Evolutionary conservation across 1,140 invertebrate species (phyloP), one percentile per base, ranked within the genome.

Genomic region (Lepidurus apus): DNA sequence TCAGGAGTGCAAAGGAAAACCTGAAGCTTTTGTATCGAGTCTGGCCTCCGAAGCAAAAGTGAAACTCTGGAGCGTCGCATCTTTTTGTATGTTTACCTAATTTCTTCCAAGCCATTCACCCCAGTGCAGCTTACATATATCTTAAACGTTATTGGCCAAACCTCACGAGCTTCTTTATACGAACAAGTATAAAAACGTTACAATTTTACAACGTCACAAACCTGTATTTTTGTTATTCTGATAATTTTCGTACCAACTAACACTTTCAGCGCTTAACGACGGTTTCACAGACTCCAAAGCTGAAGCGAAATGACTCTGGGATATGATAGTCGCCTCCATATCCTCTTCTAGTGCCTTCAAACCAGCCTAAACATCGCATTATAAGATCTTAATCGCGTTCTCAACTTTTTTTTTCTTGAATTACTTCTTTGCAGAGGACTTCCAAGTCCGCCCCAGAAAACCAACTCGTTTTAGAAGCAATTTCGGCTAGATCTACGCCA

Each of bases 391-490:
- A 45, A 77, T 9, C 2, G 17, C 65, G 42, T 53, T 21, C 17
- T 24, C 2, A 9, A 5, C 53, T 34, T 53, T 42, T 78, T 43
- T 47, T 42, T 42, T 79, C 8, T 26, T 82, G 81, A 80, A 82
- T 82, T 82, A 89, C 89, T 85, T 93, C 91, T 80, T 89, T 89
- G 82, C 91, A 92, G 0, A 94, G 82, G 82, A 89, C 89, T 78
- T 90, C 87, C 65, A 93, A 83, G 84, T 95, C 93, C 21, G 93
- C 93, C 26, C 93, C 93, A 5, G 93, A 94, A 84, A 89, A 94
- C 24, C 86, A 85, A 43, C 90, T 85, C 1, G 92, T 93, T 74
- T 79, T 83, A 0, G 82, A 81, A 1, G 91, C 91, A 65, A 95
- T 83, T 21, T 84, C 80, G 34, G 87, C 83, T 0, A 92, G 82